phyloP scores from a whole-genome alignment of 2,797 vertebrate species.

The Neosilurus mollespiculum region DNA sequence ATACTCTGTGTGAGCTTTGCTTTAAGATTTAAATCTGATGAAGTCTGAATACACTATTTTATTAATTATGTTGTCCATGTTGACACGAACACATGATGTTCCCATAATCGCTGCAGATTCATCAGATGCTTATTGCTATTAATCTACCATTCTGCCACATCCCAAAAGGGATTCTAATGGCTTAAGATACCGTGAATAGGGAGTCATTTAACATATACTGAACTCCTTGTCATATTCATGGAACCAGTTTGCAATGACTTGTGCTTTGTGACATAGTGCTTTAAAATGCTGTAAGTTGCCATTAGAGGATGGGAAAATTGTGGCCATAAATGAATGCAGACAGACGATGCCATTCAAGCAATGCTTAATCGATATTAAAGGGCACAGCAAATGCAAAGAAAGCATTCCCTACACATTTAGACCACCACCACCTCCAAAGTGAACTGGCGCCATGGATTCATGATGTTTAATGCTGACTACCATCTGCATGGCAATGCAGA shows the following conservation, averaged over 20 bases:
- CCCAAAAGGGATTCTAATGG: neutral
- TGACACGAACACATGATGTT: neutral
- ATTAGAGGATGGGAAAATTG: neutral
- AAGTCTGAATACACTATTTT: neutral
- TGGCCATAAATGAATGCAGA: neutral
- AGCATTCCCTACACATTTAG: neutral
- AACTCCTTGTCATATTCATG: neutral
- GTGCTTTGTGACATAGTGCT: neutral
- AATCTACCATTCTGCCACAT: neutral
- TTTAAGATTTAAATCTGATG: conserved; percentile 10
- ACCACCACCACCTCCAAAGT: neutral
- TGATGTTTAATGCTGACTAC: neutral
- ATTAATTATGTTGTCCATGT: neutral
- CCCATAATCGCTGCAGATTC: neutral
- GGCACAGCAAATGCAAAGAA: neutral
- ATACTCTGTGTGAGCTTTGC: neutral
- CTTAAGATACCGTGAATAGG: neutral
- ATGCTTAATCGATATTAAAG: neutral
- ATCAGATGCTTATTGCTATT: neutral
- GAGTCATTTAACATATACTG: neutral
- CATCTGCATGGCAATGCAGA: neutral
- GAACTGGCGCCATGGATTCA: neutral
- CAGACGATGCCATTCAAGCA: neutral
- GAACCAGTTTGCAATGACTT: neutral
- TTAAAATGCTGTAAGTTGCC: neutral